These are phyloP conservation scores for Apteryx owenii DNA, from an alignment of 2,113 vertebrate genomes.

Conservation along the genomic window DNA sequence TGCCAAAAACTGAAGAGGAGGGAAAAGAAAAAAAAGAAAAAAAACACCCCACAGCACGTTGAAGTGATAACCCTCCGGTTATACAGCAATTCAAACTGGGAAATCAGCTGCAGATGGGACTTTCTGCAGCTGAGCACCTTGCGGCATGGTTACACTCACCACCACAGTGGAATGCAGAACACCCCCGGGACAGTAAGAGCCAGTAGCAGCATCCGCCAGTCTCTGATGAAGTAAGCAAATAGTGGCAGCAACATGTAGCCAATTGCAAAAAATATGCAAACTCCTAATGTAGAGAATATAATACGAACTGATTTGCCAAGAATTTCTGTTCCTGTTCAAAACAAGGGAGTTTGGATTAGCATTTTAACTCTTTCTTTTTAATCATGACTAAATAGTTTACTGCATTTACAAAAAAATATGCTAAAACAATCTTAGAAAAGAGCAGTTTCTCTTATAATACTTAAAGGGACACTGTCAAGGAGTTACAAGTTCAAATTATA, in stretches of 20 bases:
- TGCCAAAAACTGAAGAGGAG: not conserved
- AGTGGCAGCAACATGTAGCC: conserved; percentile 93
- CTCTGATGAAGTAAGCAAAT: conserved; percentile 87
- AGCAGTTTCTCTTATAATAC: not conserved
- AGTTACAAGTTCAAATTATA: not conserved
- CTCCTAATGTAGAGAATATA: conserved; percentile 87
- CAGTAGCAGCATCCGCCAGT: conserved; percentile 88
- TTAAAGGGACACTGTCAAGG: not conserved
- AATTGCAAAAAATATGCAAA: conserved; percentile 85
- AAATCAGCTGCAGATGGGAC: not conserved
- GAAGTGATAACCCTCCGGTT: not conserved
- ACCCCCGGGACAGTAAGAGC: conserved; percentile 78
- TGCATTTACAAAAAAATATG: conserved; percentile 2
- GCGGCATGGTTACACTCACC: conserved; percentile 79
- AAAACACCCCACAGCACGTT: not conserved
- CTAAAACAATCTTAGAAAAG: not conserved
- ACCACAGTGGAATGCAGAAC: conserved; percentile 85
- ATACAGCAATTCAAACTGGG: not conserved
- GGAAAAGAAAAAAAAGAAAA: not conserved
- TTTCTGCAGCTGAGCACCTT: not conserved
- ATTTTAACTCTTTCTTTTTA: conserved; percentile 12
- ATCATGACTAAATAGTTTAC: conserved; percentile 34
- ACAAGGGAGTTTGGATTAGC: conserved; percentile 68
- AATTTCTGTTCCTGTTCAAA: conserved; percentile 88
- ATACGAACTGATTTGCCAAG: conserved; percentile 84